phyloP scores from a whole-genome alignment of 2,797 vertebrate genomes.

The Falco rusticolus region DNA sequence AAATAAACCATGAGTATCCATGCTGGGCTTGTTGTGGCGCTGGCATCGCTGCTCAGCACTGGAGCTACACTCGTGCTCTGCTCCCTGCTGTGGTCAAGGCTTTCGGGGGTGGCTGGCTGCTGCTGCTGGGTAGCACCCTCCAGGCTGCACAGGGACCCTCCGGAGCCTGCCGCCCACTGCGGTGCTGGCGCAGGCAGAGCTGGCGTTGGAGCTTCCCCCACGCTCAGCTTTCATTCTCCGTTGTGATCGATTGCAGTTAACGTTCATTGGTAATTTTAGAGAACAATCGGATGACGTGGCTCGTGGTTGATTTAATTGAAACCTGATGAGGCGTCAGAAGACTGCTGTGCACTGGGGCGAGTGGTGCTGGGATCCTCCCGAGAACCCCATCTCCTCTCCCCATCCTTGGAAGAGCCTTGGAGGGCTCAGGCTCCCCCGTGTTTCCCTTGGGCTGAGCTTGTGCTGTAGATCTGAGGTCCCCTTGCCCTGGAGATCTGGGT shows the following conservation, averaged over 20 bases:
- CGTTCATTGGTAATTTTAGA: constrained; percentile 51
- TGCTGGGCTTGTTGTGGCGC: neutral
- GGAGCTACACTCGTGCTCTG: neutral
- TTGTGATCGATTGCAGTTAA: constrained; percentile 58
- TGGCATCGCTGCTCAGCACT: neutral
- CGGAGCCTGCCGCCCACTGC: neutral
- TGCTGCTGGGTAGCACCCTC: no score
- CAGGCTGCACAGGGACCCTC: neutral
- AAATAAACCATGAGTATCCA: neutral
- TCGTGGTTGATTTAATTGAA: constrained; percentile 64
- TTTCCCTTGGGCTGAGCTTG: neutral
- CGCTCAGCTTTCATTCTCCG: constrained; percentile 26
- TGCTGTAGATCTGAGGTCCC: neutral
- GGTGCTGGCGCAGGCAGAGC: neutral
- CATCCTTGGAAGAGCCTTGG: rapidly evolving
- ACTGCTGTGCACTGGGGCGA: neutral
- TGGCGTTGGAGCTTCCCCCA: neutral
- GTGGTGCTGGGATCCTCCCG: constrained; percentile 8
- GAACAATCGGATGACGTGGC: constrained; percentile 58
- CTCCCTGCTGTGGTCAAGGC: neutral
- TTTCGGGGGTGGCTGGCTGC: no score
- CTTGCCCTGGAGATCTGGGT: neutral
- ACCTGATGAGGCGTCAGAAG: constrained; percentile 8
- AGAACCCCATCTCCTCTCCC: neutral
- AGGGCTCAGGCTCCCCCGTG: neutral